phyloP scores from a whole-genome alignment of 2,113 vertebrate genomes.

The Bubo bubo region DNA sequence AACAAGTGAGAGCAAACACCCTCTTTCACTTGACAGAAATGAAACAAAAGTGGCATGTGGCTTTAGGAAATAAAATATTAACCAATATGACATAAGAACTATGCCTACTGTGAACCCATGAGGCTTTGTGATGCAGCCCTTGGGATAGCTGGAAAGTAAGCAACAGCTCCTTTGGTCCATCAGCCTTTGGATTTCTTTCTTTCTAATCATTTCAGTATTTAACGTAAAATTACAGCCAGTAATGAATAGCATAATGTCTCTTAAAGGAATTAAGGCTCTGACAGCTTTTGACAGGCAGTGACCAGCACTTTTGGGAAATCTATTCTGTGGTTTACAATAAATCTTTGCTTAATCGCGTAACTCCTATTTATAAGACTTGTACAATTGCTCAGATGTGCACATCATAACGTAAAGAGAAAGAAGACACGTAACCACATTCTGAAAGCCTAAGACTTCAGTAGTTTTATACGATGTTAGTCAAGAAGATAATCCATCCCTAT shows the following conservation, averaged over 20 bases:
- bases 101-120: constrained; percentile 1
- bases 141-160: constrained; percentile 47
- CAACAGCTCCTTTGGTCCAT: constrained; percentile 48
- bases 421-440: not conserved
- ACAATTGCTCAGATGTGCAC: not conserved
- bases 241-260: constrained; percentile 59
- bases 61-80: constrained; percentile 71
- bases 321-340: not conserved
- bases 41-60: constrained; percentile 30
- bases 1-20: not conserved
- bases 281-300: constrained; percentile 11
- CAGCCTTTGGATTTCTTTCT: constrained; percentile 26
- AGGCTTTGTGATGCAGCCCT: constrained; percentile 43
- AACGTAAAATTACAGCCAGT: constrained; percentile 56
- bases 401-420: not conserved
- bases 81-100: constrained; percentile 28
- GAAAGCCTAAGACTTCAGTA: not conserved
- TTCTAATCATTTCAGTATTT: constrained; percentile 23
- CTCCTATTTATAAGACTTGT: not conserved
- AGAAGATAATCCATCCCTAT: not conserved
- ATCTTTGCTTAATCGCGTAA: not conserved
- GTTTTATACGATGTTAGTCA: not conserved
- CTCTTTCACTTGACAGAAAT: constrained; percentile 42
- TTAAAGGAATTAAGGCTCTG: constrained; percentile 57
- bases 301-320: not conserved